Evolutionary conservation across 2,797 vertebrate genomes (phyloP), one percentile per base, ranked within the genome.

Genomic region (Garrulus glandarius): DNA sequence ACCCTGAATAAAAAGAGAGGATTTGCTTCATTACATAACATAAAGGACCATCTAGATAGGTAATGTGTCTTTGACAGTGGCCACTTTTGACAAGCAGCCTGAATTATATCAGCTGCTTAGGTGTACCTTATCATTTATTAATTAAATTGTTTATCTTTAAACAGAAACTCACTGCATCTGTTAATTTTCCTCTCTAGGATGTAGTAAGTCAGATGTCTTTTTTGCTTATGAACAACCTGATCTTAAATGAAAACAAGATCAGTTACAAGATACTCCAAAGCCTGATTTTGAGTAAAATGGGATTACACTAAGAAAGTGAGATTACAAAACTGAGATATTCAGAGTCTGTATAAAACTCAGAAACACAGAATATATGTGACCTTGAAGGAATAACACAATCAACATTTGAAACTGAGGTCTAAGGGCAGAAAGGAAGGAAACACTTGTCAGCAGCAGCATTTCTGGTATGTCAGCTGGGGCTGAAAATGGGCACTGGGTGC

Each of bases 311-410:
- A 71, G 46, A 56, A 80, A 41, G 11, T 39, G 32, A 2, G 36
- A 32, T 78, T 43, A 18, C 49, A 44, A 14, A 53, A 53, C 22
- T 69, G 30, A 89, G 37, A 9, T 44, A 65, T 39, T 52, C 34
- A 59, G 77, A 49, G 15, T 32, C 34, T 26, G 16, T 53, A 30
- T 19, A 46, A 60, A 17, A 44, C 9, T 15, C 34, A 46, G n/a
- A 56, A 85, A 44, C 0, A 4, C 24, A 52, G n/a, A 29, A 56
- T 56, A 49, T 3, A 9, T 0, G 1, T 46, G 22, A 60, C 23
- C 14, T 53, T 36, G 50, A 26, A 77, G 44, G 39, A 23, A 47
- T 8, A 12, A 15, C 11, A 3, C 47, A 63, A 39, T 0, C 27
- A 37, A 21, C 46, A 16, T 32, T 20, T 79, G 57, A 68, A 78